Evolutionary conservation across 1,140 invertebrate genomes (phyloP), one percentile per base, ranked within the genome.

Genomic region (Aphidius gifuensis): DNA sequence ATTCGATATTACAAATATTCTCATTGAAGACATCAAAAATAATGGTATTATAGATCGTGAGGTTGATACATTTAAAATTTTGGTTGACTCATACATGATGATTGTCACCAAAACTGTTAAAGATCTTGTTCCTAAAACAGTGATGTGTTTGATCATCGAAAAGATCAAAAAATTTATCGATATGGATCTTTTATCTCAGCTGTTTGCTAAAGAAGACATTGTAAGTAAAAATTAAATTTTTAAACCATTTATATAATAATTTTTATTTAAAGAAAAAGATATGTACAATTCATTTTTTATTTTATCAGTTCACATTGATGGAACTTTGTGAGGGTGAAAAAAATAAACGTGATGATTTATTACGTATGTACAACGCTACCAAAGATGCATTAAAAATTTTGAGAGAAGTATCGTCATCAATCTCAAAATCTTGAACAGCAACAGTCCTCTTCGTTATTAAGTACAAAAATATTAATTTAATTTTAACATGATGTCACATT

Each of bases 1-100:
- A n/a, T 38, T 43, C 50, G 38, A 39, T n/a, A 55, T n/a, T 7
- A n/a, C 53, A 50, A 21, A 40, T 46, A 48, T 51, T 7, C 1
- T 44, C 1, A 32, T 32, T 32, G 4, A 32, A 32, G 23, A 32
- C 4, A 3, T 32, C 0, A 4, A 32, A 32, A 32, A 32, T 4
- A 0, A 32, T 1, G 23, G 4, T 1, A 32, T 32, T 1, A 4
- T 99, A 59, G 97, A 99, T 76, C 84, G 97, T 61, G 97, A 99
- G 83, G 97, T 99, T 53, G 97, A 99, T 82, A 99, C 97, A 5
- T 99, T 99, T 74, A 88, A 97, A 21, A 99, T 99, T 81, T 83
- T 99, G 64, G 98, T 99, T 3, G 97, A 99, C 79, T 99, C 97
- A 6, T 99, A 99, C 83, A 98, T 99, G 96, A 94, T 94, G 80